Evolutionary conservation across 2,888 invertebrate genomes (phyloP).

Genomic region (Apocheima hispidaria): DNA sequence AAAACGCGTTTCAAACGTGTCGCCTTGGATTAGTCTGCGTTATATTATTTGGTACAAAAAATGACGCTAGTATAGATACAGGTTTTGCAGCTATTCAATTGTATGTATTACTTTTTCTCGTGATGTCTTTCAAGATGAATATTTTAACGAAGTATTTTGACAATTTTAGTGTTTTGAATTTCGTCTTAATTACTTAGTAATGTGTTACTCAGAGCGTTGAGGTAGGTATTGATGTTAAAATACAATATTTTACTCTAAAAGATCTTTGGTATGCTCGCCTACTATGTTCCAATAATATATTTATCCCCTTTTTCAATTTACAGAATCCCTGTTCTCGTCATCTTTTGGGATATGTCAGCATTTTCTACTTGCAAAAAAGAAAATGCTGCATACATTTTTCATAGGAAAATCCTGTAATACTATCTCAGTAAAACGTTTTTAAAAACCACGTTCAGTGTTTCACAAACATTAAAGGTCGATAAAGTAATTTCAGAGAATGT

Average conservation of each 20-base stretch:
- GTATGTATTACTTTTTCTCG: background rate
- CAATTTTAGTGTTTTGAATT: background rate
- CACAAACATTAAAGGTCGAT: conserved; percentile 23
- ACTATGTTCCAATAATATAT: background rate
- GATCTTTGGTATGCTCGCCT: conserved; percentile 14
- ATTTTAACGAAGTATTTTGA: background rate
- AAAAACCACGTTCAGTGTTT: conserved; percentile 5
- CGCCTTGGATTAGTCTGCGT: too few relatives aligned
- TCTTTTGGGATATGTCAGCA: conserved; percentile 12
- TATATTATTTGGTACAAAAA: too few relatives aligned
- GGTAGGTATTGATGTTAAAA: conserved; percentile 5
- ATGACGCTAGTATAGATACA: background rate
- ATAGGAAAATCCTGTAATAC: conserved; percentile 1
- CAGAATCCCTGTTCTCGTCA: background rate
- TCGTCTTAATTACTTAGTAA: conserved; percentile 3
- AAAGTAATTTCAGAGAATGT: conserved; percentile 23
- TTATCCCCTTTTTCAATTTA: background rate
- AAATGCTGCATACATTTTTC: background rate
- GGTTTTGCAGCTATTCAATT: background rate
- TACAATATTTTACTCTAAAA: conserved; percentile 8
- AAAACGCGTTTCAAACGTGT: background rate
- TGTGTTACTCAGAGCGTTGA: conserved; percentile 3
- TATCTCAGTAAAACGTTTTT: conserved; percentile 5
- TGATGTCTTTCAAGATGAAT: too few relatives aligned
- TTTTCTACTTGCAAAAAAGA: conserved; percentile 6